Evolutionary conservation across 2,888 invertebrate genomes (phyloP).

Genomic region (Eubasilissa splendida): DNA sequence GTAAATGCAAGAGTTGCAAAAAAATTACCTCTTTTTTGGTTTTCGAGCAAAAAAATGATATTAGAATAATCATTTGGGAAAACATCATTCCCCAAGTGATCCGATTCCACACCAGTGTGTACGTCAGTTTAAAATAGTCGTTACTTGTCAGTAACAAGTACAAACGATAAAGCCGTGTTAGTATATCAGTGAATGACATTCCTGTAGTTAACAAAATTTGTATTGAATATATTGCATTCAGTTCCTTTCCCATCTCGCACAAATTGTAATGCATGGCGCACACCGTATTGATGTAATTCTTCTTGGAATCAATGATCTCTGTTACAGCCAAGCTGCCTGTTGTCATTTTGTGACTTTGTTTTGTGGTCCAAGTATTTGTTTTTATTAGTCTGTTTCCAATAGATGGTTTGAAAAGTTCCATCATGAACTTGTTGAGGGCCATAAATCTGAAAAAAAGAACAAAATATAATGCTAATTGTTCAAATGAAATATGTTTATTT

Average conservation of each 20-base stretch:
- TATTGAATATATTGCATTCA: constrained; percentile 1
- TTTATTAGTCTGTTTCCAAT: not conserved
- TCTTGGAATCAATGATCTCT: not conserved
- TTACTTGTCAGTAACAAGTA: constrained; percentile 3
- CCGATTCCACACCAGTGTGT: not conserved
- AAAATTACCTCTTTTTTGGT: constrained; percentile 3
- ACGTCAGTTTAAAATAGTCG: not conserved
- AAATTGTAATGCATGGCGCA: constrained; percentile 12
- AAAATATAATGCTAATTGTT: not conserved
- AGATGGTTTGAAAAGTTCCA: not conserved
- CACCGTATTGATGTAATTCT: not conserved
- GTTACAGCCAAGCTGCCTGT: not conserved
- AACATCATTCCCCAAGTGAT: not conserved
- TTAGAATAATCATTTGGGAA: constrained; percentile 1
- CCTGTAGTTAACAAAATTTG: not conserved
- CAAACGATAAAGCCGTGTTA: constrained; percentile 10
- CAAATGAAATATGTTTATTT: not conserved
- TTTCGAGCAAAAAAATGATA: not conserved
- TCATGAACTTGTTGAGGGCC: not conserved
- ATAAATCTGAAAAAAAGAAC: not conserved
- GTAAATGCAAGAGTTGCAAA: not conserved
- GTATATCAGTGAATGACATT: not conserved
- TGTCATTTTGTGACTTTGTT: not conserved
- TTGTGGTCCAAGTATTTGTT: not conserved
- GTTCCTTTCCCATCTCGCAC: not conserved